Percentiles rank a stretch among this genome's conserved stretches.
Evolutionary conservation across 2,113 vertebrate genomes (phyloP).

Genomic region (Lepisosteus oculatus): DNA sequence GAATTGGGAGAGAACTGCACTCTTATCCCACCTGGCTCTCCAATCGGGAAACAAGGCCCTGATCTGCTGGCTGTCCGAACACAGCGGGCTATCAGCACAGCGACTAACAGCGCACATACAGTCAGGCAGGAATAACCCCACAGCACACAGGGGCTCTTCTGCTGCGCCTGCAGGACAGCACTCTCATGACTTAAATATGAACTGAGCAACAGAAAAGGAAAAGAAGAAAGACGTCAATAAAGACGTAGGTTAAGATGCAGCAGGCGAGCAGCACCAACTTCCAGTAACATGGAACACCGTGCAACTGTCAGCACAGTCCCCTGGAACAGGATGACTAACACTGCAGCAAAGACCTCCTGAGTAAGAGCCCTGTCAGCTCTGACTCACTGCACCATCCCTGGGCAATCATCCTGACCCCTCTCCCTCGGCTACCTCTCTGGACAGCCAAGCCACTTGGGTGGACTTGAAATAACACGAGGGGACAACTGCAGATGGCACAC

Average conservation of each 20-base stretch:
- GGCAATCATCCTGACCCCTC: neutral
- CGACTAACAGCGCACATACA: conserved; percentile 12
- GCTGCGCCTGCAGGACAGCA: neutral
- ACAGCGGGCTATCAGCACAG: neutral
- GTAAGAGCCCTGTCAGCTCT: neutral
- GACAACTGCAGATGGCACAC: no score
- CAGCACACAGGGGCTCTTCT: neutral
- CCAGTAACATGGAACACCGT: no score
- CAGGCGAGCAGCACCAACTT: no score
- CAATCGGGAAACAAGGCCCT: conserved; percentile 6
- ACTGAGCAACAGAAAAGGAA: neutral
- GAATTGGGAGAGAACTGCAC: no score
- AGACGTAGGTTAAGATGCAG: neutral
- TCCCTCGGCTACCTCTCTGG: neutral
- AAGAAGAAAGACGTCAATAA: neutral
- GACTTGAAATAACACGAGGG: no score
- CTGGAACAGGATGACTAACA: conserved; percentile 18
- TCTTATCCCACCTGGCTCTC: no score
- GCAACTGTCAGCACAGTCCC: no score
- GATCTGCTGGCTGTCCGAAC: neutral
- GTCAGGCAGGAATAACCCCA: neutral
- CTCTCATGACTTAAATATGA: neutral
- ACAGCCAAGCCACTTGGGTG: neutral
- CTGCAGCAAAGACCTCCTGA: conserved; percentile 7
- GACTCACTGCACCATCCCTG: conserved; percentile 14